A percentile compares a stretch with the other conserved stretches of the same genome.
Evolutionary conservation across 35 echinoderm and acorn worm species (phyloP).

Genomic region (Acanthaster planci): DNA sequence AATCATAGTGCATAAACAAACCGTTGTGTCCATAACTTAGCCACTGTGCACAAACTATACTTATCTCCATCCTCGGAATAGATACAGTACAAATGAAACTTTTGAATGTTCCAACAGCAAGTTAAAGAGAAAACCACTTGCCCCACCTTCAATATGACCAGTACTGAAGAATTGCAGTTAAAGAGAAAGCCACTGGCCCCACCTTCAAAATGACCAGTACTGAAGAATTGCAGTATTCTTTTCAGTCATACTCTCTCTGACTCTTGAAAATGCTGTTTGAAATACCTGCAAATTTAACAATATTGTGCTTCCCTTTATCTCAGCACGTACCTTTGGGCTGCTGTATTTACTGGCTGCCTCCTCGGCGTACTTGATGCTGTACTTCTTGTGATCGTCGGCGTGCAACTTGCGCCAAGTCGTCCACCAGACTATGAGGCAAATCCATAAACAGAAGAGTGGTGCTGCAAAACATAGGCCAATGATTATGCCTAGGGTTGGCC

Average conservation of each 20-base stretch:
- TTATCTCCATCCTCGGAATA: too few relatives aligned
- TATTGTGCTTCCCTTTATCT: background rate
- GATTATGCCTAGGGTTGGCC: slow-evolving; percentile 44
- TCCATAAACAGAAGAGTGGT: slow-evolving; percentile 49
- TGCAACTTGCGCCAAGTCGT: slow-evolving; percentile 77
- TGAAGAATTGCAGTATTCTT: background rate
- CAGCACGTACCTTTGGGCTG: background rate
- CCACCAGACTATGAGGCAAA: slow-evolving; percentile 49
- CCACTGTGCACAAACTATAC: too few relatives aligned
- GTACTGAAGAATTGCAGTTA: too few relatives aligned
- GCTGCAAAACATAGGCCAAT: slow-evolving; percentile 9
- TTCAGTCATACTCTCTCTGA: background rate
- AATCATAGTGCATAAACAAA: too few relatives aligned
- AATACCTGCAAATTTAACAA: background rate
- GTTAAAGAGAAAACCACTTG: too few relatives aligned
- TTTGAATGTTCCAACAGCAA: too few relatives aligned
- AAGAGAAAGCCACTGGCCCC: too few relatives aligned
- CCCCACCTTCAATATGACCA: too few relatives aligned
- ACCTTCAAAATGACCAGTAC: background rate
- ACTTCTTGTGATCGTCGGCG: slow-evolving; percentile 3
- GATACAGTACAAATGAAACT: too few relatives aligned
- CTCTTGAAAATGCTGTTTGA: background rate
- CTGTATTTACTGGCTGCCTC: slow-evolving; percentile 28
- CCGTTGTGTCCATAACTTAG: too few relatives aligned
- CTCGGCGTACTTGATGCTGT: slow-evolving; percentile 25